Base-by-base conservation (phyloP, 2,113 vertebrate species). In the Todiramphus chloris region DNA sequence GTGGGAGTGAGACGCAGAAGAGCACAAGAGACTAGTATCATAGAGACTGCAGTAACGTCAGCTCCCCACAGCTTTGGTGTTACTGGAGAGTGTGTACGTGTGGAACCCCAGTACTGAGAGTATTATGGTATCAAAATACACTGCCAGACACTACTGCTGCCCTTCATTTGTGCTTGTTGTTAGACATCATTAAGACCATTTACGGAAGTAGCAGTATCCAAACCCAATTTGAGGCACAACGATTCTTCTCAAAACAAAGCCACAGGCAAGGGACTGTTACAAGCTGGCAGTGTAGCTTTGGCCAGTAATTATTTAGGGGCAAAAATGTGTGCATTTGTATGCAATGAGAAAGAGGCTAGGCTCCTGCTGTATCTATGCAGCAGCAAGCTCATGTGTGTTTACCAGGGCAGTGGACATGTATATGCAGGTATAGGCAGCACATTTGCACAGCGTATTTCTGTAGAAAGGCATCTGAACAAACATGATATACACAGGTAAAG, bases 231-330 rank as follows among this genome's bases (percentile, higher is more conserved):
- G 74, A 76, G 70, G 58, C 58, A 80, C 37, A 68, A 91, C 2
- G 1, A 69, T 93, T 89, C 81, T 93, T 87, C 82, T 69, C 75
- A 80, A 85, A 90, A 96, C 74, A 95, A 96, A 95, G 91, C 84
- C 70, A 91, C n/a, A 62, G 78, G 74, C 87, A 55, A 90, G 66
- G 53, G 62, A 73, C 78, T 83, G 48, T 53, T 87, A 90, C 28
- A 85, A 80, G 78, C 90, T 91, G 84, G 74, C 78, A 85, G 43
- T 91, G 66, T 21, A 78, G 73, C 77, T 87, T 23, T 75, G 66
- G 64, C 35, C 73, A 68, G 51, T 64, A 92, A 75, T 89, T 89
- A 78, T 30, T 77, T 55, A 67, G 60, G 37, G 43, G 58, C 30
- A 89, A 92, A 97, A 95, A 95, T 4, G 31, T 44, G 76, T 72